These are phyloP conservation scores for Nilaparvata lugens DNA, from an alignment of 1,140 invertebrate genomes.

Conservation along the genomic window DNA sequence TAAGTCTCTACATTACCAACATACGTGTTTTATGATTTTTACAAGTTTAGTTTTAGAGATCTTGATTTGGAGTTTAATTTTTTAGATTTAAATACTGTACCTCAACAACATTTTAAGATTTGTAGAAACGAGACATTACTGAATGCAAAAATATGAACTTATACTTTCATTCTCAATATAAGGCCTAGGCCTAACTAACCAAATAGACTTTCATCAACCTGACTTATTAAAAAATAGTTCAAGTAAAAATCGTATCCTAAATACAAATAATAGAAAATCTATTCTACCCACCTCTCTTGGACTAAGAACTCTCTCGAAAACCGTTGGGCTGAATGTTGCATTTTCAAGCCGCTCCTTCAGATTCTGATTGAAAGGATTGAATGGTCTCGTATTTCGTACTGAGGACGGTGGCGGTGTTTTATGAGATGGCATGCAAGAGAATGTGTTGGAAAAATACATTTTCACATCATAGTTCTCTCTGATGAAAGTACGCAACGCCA, in stretches of 20 bases:
- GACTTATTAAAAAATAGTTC: neutral
- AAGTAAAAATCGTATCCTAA: neutral
- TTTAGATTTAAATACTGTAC: too few species aligned
- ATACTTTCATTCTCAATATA: too few species aligned
- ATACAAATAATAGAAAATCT: neutral
- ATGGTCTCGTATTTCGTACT: neutral
- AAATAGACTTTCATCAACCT: neutral
- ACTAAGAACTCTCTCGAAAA: neutral
- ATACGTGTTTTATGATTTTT: too few species aligned
- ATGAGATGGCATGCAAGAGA: neutral
- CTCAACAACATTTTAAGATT: neutral
- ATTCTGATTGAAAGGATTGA: neutral
- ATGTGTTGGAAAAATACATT: neutral
- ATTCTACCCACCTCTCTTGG: neutral
- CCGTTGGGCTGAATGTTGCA: neutral
- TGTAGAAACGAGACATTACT: neutral
- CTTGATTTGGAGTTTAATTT: too few species aligned
- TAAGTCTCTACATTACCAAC: too few species aligned
- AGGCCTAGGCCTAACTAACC: neutral
- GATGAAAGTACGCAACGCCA: too few species aligned
- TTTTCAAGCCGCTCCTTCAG: neutral
- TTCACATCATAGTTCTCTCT: too few species aligned
- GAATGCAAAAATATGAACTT: too few species aligned
- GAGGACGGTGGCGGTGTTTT: neutral
- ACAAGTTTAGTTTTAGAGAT: too few species aligned